phyloP scores from a whole-genome alignment of 1,140 invertebrate genomes.

The Nymphalis io region DNA sequence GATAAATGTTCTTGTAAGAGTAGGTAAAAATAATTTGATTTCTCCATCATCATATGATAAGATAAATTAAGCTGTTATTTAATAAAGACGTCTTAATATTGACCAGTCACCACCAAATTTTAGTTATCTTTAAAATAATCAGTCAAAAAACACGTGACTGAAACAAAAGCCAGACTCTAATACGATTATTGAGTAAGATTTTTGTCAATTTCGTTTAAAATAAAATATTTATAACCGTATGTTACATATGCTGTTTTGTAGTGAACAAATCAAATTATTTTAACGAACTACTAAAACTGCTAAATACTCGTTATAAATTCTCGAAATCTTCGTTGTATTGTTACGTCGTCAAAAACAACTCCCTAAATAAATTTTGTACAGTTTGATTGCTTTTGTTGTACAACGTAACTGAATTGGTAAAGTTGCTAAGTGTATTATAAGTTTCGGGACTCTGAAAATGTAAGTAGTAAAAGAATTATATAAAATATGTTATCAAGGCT shows the following conservation, averaged over 20 bases:
- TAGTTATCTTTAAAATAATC: too few relatives aligned
- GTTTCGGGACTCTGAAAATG: slow-evolving; percentile 17
- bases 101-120: too few relatives aligned
- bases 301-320: slow-evolving; percentile 6
- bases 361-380: slow-evolving; percentile 29
- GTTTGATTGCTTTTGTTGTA: slow-evolving; percentile 36
- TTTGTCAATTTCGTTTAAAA: too few relatives aligned
- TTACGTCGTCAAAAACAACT: slow-evolving; percentile 21
- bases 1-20: too few relatives aligned
- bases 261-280: background rate
- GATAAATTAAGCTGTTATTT: too few relatives aligned
- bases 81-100: too few relatives aligned
- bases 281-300: background rate
- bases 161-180: too few relatives aligned
- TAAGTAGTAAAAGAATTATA: slow-evolving; percentile 27
- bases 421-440: slow-evolving; percentile 32
- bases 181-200: too few relatives aligned
- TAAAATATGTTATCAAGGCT: slow-evolving; percentile 7
- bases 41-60: too few relatives aligned
- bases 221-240: too few relatives aligned
- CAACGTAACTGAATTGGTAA: slow-evolving; percentile 29
- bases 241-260: background rate
- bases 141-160: too few relatives aligned
- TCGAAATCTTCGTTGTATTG: slow-evolving; percentile 1
- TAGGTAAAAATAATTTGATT: too few relatives aligned